Evolutionary conservation across 2,113 vertebrate species (phyloP).

Genomic region (Lethenteron camtschaticum): DNA sequence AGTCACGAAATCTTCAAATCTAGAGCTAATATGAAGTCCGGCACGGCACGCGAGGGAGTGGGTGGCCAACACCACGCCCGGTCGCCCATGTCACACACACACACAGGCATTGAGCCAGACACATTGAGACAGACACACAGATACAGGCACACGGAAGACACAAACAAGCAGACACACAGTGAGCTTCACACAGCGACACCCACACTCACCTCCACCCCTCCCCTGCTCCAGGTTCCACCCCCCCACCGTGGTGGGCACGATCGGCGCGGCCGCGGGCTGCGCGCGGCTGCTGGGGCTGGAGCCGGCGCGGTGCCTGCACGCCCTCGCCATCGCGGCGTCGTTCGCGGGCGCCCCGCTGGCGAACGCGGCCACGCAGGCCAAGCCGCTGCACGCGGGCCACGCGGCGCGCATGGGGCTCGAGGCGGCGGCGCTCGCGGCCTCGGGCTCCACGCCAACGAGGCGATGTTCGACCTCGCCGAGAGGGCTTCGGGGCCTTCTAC

Average conservation of each 20-base stretch:
- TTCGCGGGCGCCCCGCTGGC: conserved; percentile 59
- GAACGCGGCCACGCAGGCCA: conserved; percentile 57
- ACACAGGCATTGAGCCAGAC: no score
- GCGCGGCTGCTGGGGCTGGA: conserved; percentile 38
- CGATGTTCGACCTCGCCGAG: conserved; percentile 33
- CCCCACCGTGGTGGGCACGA: conserved; percentile 47
- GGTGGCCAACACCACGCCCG: no score
- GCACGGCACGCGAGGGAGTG: no score
- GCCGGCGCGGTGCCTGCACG: conserved; percentile 26
- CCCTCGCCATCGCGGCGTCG: conserved; percentile 47
- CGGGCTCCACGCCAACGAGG: conserved; percentile 35
- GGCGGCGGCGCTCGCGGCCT: conserved; percentile 42
- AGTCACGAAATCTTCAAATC: no score
- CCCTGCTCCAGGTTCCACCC: conserved; percentile 45
- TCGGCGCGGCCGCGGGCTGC: conserved; percentile 49
- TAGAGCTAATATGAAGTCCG: no score
- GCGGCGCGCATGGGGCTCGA: conserved; percentile 48
- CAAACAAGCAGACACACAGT: no score
- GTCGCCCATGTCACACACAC: no score
- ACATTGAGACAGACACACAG: no score
- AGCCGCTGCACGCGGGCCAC: conserved; percentile 49
- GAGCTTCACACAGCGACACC: not conserved
- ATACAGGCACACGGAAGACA: no score
- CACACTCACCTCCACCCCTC: conserved; percentile 4
- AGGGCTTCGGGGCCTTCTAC: conserved; percentile 58